Base-by-base conservation (phyloP, 2,113 vertebrate species). In the Nymphicus hollandicus region DNA sequence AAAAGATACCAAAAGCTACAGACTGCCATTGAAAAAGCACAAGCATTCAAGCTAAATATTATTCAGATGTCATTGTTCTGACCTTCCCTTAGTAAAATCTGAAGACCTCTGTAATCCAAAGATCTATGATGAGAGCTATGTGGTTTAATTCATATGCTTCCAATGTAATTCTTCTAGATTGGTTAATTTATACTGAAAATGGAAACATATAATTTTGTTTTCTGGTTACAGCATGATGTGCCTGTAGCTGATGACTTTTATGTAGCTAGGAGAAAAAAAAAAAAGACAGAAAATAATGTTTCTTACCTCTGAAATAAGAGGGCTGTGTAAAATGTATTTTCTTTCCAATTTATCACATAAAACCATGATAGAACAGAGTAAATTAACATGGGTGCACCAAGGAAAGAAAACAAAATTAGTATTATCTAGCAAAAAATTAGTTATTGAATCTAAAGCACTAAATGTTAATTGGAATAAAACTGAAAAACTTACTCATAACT, bases 181-280 rank as follows among this genome's bases (percentile, higher is more conserved):
- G 64, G 69, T 84, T 84, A 84, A 93, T 78, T 87, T 89, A 70
- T 63, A 77, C 86, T 65, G 49, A 52, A 77, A 89, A 93, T 20
- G 7, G 46, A 84, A 95, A 84, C 43, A 91, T 50, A 61, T 55
- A 81, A 84, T 94, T 94, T 88, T 84, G 37, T 84, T 94, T 95
- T 95, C 81, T 87, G 77, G 46, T 61, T 91, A 58, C 11, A 86
- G 55, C 17, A 46, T 41, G 27, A 86, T 49, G 43, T 89, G 47
- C 19, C 46, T 85, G 39, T 87, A 91, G 52, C 29, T 76, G 69
- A 28, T 68, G 72, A 96, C 33, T 78, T 95, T 61, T n/a, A 69
- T 31, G 22, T 49, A 68, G 50, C 31, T 28, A 55, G 20, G 6
- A 16, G 24, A 12, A 47, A 79, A 81, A 83, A 20, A 17, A 29